phyloP scores from a whole-genome alignment of 30 jellyfish, hydroid and myxozoan genomes.

The Turritopsis dohrnii region DNA sequence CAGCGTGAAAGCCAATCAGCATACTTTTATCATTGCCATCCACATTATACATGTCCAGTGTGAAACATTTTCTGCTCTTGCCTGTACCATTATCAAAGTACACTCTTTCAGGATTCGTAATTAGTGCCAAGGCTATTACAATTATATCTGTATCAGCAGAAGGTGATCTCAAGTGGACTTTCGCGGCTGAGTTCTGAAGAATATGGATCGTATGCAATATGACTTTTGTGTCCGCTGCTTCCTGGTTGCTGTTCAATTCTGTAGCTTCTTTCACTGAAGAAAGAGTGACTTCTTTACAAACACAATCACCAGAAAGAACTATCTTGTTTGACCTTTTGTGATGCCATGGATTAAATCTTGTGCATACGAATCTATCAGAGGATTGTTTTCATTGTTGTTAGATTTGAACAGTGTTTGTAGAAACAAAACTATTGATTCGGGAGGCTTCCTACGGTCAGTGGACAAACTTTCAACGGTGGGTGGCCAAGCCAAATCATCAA shows the following conservation, averaged over 20 bases:
- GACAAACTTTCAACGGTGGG: conserved; percentile 24
- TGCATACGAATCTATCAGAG: not conserved
- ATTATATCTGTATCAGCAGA: too few relatives aligned
- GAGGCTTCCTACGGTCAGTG: conserved; percentile 29
- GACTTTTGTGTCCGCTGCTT: conserved; percentile 52
- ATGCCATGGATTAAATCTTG: not conserved
- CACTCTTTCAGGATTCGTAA: too few relatives aligned
- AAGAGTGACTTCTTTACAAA: too few relatives aligned
- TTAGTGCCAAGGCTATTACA: too few relatives aligned
- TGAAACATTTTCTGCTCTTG: not conserved
- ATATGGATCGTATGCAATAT: conserved; percentile 41
- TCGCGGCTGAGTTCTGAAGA: too few relatives aligned
- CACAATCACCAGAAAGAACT: too few relatives aligned
- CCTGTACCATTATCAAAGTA: conserved; percentile 33
- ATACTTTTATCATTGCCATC: not conserved
- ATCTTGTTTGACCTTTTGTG: too few relatives aligned
- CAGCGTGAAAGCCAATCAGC: conserved; percentile 45
- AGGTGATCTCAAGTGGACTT: too few relatives aligned
- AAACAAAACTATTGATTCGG: not conserved
- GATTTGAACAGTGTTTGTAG: not conserved
- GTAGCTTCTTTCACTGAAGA: too few relatives aligned
- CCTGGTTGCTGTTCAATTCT: conserved; percentile 38
- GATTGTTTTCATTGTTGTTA: not conserved
- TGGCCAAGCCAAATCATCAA: conserved; percentile 36
- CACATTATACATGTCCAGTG: not conserved